Conservation (phyloP, 2,113 vertebrate genomes). For the Diglossa brunneiventris region DNA sequence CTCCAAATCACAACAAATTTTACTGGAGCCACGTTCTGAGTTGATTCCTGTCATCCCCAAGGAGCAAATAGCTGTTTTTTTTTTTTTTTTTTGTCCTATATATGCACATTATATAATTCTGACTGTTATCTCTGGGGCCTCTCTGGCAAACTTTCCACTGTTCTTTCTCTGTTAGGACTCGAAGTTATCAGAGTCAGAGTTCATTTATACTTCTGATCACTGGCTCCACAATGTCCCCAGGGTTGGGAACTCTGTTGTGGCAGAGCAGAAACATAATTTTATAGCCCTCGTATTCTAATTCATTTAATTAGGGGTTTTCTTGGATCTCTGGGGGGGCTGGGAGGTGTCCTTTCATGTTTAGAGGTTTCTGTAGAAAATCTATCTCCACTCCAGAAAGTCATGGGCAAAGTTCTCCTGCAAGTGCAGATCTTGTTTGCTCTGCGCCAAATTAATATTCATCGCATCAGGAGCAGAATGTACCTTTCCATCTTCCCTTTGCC, state of each 20-base stretch:
- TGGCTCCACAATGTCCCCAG: slow-evolving; percentile 16
- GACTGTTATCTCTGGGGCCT: slow-evolving; percentile 31
- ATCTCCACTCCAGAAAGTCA: slow-evolving; percentile 8
- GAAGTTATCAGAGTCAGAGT: slow-evolving; percentile 61
- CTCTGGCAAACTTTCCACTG: slow-evolving; percentile 1
- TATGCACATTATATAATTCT: neutral
- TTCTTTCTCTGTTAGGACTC: slow-evolving; percentile 41
- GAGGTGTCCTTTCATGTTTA: slow-evolving; percentile 42
- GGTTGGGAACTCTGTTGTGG: slow-evolving; percentile 18
- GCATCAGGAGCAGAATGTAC: neutral
- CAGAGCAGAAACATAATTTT: slow-evolving; percentile 54
- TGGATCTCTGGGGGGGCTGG: neutral
- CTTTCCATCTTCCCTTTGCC: neutral
- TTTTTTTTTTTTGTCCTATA: neutral
- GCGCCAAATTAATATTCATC: slow-evolving; percentile 1
- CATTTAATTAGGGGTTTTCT: slow-evolving; percentile 48
- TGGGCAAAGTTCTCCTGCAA: neutral
- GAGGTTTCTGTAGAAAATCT: slow-evolving; percentile 25
- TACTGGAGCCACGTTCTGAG: neutral
- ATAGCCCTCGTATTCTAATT: slow-evolving; percentile 13
- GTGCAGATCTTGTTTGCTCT: neutral
- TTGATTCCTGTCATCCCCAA: neutral
- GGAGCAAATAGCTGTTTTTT: neutral
- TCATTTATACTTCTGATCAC: slow-evolving; percentile 23
- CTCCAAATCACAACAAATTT: neutral